Percentiles rank a stretch among this genome's conserved stretches.
These are phyloP conservation scores for Neoaliturus tenellus DNA, from an alignment of 2,888 invertebrate species.

Conservation along the genomic window DNA sequence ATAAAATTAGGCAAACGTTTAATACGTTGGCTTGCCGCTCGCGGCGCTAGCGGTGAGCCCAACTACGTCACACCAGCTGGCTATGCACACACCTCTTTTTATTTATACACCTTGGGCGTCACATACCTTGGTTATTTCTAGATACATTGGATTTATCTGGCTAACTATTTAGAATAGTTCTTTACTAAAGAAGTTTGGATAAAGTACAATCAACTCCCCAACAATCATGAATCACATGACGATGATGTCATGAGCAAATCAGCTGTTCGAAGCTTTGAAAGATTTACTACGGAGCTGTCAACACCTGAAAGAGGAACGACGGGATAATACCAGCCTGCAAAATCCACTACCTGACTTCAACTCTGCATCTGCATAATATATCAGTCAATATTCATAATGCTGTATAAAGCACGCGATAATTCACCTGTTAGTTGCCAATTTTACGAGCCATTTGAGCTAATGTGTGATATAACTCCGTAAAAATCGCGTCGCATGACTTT, in stretches of 20 bases:
- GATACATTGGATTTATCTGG: too few species aligned
- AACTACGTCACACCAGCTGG: too few species aligned
- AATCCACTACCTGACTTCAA: conserved; percentile 3
- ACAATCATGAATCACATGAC: neutral
- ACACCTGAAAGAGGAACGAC: conserved; percentile 30
- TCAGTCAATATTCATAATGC: conserved; percentile 30
- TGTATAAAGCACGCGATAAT: conserved; percentile 34
- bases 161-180: too few species aligned
- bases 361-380: conserved; percentile 12
- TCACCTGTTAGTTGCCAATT: conserved; percentile 19
- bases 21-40: too few species aligned
- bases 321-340: conserved; percentile 29
- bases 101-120: too few species aligned
- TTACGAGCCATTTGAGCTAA: conserved; percentile 25
- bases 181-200: too few species aligned
- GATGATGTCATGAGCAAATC: neutral
- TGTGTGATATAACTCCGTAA: conserved; percentile 7
- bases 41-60: too few species aligned
- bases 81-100: too few species aligned
- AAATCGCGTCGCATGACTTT: neutral
- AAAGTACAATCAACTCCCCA: neutral
- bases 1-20: too few species aligned
- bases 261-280: conserved; percentile 32
- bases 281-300: conserved; percentile 44
- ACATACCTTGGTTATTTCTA: too few species aligned